Conservation (phyloP, 2,888 invertebrate genomes). For the Arge pagana region DNA sequence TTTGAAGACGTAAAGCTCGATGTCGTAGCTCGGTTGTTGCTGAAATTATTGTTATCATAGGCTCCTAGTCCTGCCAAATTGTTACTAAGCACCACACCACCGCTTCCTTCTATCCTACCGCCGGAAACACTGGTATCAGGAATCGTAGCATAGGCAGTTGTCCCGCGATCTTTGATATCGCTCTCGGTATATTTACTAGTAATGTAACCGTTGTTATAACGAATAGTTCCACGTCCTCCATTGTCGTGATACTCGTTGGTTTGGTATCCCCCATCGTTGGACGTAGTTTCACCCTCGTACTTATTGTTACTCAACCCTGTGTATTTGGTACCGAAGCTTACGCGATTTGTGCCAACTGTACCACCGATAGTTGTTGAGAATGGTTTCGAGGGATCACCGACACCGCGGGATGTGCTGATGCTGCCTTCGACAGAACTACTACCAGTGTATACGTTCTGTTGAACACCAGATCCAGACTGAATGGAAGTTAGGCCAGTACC, state of each 20-base stretch:
- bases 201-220: conserved; percentile 45
- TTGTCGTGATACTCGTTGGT: conserved; percentile 48
- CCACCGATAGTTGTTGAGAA: too few species aligned
- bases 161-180: conserved; percentile 47
- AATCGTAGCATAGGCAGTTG: conserved; percentile 41
- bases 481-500: neutral
- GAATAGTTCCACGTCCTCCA: conserved; percentile 45
- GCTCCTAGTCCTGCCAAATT: conserved; percentile 23
- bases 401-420: too few species aligned
- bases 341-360: neutral
- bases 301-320: neutral
- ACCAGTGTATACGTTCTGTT: too few species aligned
- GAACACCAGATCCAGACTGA: too few species aligned
- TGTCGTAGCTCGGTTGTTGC: conserved; percentile 51
- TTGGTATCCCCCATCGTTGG: conserved; percentile 36
- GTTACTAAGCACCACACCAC: conserved; percentile 39
- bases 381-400: too few species aligned
- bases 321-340: neutral
- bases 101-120: conserved; percentile 38
- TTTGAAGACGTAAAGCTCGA: conserved; percentile 51
- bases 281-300: conserved; percentile 1
- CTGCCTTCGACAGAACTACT: too few species aligned
- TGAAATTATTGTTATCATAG: conserved; percentile 45
- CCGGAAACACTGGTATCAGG: conserved; percentile 49
- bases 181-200: conserved; percentile 48